Evolutionary conservation across 2,113 vertebrate species (phyloP).

Genomic region (Ciconia maguari): DNA sequence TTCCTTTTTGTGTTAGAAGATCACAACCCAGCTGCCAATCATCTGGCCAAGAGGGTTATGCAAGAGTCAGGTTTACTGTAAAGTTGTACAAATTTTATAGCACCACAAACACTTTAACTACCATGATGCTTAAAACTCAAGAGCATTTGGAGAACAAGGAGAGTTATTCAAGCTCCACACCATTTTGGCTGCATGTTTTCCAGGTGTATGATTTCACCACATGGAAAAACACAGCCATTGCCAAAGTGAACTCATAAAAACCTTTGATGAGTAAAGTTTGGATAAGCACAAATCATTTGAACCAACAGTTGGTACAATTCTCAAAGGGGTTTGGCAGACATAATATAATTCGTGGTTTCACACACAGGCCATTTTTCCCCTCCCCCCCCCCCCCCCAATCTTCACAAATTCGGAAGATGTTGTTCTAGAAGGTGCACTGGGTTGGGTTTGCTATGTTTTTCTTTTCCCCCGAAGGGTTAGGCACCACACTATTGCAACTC

Average conservation of each 20-base stretch:
- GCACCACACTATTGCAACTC: constrained; percentile 27
- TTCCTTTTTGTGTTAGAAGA: neutral
- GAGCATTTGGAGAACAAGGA: constrained; percentile 68
- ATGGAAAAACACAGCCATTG: constrained; percentile 61
- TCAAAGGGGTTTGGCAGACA: constrained; percentile 64
- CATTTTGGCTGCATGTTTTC: constrained; percentile 49
- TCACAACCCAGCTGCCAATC: constrained; percentile 39
- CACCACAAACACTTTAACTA: constrained; percentile 51
- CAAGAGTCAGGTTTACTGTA: constrained; percentile 52
- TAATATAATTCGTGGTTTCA: constrained; percentile 70
- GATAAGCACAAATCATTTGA: constrained; percentile 71
- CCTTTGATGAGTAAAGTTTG: constrained; percentile 72
- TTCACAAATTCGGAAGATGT: constrained; percentile 52
- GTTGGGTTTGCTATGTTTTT: constrained; percentile 41
- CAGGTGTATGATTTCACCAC: constrained; percentile 74
- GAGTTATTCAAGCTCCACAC: constrained; percentile 63
- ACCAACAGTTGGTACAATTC: constrained; percentile 54
- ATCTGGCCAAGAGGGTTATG: constrained; percentile 17
- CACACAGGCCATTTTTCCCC: constrained; percentile 48
- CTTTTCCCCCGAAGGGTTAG: constrained; percentile 32
- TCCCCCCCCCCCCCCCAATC: neutral
- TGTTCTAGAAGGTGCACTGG: constrained; percentile 59
- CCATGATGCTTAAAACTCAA: constrained; percentile 33
- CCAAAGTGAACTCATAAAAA: constrained; percentile 69
- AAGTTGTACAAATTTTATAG: constrained; percentile 65